A percentile compares a stretch with the other conserved stretches of the same genome.
phyloP scores from a whole-genome alignment of 1,140 invertebrate genomes.

The Archivesica marissinica region DNA sequence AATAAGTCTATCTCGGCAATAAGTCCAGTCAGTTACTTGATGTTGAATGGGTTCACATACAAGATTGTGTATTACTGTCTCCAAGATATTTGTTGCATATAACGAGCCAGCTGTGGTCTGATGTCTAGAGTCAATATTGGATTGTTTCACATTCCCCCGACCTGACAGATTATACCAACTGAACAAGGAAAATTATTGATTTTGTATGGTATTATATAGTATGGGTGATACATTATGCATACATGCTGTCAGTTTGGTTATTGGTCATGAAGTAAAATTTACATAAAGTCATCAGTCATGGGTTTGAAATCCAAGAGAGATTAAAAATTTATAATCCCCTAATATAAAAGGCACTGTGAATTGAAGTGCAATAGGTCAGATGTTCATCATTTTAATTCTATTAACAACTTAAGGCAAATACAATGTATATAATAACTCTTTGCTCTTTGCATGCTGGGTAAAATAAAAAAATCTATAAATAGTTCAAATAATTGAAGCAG shows the following conservation, averaged over 20 bases:
- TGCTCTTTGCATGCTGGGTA: too few species aligned
- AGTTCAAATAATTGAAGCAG: too few species aligned
- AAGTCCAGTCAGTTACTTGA: too few species aligned
- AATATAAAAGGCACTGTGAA: background rate
- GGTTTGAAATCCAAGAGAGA: background rate
- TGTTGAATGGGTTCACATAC: too few species aligned
- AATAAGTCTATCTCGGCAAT: too few species aligned
- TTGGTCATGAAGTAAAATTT: slow-evolving; percentile 7
- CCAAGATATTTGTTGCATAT: slow-evolving; percentile 9
- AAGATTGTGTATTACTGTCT: too few species aligned
- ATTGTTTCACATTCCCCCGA: background rate
- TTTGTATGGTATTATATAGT: background rate
- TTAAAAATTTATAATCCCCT: too few species aligned
- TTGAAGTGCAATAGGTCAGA: background rate
- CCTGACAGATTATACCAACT: background rate
- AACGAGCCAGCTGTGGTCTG: background rate
- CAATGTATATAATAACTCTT: too few species aligned
- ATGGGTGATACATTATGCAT: background rate
- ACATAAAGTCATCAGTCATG: slow-evolving; percentile 8
- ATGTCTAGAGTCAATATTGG: background rate
- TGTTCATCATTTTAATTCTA: too few species aligned
- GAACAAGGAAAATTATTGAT: slow-evolving; percentile 16
- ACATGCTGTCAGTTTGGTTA: background rate
- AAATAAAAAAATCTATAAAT: too few species aligned
- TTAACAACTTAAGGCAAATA: too few species aligned